Base-by-base conservation (phyloP, 2,797 vertebrate species). In the Pogoniulus pusillus region DNA sequence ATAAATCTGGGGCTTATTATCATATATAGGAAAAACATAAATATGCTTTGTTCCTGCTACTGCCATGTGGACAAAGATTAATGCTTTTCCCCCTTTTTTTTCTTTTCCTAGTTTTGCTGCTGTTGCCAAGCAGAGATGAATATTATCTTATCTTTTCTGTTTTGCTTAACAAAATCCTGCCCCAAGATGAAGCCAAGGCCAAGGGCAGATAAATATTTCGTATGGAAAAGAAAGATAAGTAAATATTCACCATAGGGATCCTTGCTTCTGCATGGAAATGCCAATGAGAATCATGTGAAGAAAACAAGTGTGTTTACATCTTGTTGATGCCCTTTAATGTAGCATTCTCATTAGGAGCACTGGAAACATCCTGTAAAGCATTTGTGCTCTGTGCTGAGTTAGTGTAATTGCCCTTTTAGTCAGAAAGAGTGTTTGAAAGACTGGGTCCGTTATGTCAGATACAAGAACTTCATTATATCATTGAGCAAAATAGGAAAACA, bases 381-480 rank as follows among this genome's bases (percentile, higher is more conserved):
- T 69, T 93, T 49, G 43, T 88, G 24, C 47, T 89, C 65, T 68
- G 27, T 30, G 60, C 29, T 41, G 70, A 60, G 37, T 43, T 86
- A 59, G 23, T 47, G 37, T 4, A 23, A n/a, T 51, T 75, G 66
- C 49, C 72, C 75, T 92, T 92, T 95, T 69, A 26, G 29, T 74
- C 35, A 87, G 45, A 89, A 86, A 91, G 58, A 78, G 54, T 18
- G 7, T 35, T 85, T 82, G 60, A 86, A 94, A 95, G 73, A 89
- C 82, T 91, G 80, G 20, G 20, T 58, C 58, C 29, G 70, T 91
- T 96, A 90, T 93, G n/a, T 16, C 66, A 85, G 54, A 82, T 54
- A 93, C 82, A 96, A 90, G 70, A 93, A 79, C 73, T 64, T 93
- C 81, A 95, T 96, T 93, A 83, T 96, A 75, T 69, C 63, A 30